These are phyloP conservation scores for Typhlichthys subterraneus DNA, from an alignment of 2,797 vertebrate species.

Conservation along the genomic window DNA sequence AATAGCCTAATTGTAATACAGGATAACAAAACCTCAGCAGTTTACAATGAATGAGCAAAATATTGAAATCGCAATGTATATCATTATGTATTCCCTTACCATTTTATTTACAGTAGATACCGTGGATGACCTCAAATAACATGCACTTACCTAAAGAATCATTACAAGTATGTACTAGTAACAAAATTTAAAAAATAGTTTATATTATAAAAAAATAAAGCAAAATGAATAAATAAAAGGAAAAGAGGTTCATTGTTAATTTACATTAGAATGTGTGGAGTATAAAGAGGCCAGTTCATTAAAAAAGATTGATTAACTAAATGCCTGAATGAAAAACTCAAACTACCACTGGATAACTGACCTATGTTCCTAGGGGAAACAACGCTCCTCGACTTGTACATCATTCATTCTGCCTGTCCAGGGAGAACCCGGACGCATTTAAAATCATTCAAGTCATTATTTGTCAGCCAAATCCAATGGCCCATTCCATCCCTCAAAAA, in stretches of 20 bases:
- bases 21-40: no score
- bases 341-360: no score
- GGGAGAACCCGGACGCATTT: background rate
- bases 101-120: background rate
- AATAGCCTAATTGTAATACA: no score
- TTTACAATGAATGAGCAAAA: no score
- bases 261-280: constrained; percentile 34
- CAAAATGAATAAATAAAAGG: background rate
- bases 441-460: background rate
- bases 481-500: background rate
- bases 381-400: background rate
- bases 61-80: background rate
- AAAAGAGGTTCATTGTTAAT: constrained; percentile 22
- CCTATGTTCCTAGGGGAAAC: background rate
- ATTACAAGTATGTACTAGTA: no score
- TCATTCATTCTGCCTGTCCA: background rate
- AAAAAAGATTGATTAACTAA: constrained; percentile 25
- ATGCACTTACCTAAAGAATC: background rate
- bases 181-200: no score
- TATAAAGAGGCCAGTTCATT: constrained; percentile 13
- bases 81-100: background rate
- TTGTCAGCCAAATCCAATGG: background rate
- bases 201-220: no score
- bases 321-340: background rate
- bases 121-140: background rate